A percentile compares a stretch with the other conserved stretches of the same genome.
Evolutionary conservation across 37 sponge, comb jelly and placozoan genomes (phyloP).

Genomic region (Halichondria panicea): DNA sequence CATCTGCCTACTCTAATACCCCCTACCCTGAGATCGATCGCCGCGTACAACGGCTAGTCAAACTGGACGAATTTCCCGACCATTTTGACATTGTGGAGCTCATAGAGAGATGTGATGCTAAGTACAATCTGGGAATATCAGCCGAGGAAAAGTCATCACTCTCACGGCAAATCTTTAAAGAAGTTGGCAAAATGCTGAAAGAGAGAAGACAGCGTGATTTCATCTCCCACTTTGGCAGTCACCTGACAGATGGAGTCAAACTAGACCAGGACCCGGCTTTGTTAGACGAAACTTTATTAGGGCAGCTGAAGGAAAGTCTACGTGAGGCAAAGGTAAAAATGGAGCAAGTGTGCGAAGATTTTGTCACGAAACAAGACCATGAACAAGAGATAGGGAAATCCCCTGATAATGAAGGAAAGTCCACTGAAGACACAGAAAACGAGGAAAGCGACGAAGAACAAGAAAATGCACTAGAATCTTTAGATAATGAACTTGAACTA

Average conservation of each 20-base stretch:
- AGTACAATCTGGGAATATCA: slow-evolving; percentile 42
- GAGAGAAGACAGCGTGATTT: slow-evolving; percentile 42
- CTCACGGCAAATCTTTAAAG: slow-evolving; percentile 58
- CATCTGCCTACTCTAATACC: slow-evolving; percentile 33
- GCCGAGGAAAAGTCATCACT: slow-evolving; percentile 20
- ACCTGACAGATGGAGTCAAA: slow-evolving; percentile 63
- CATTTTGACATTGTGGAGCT: slow-evolving; percentile 54
- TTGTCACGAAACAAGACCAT: slow-evolving; percentile 61
- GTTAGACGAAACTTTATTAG: slow-evolving; percentile 12
- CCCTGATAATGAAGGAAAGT: slow-evolving; percentile 10
- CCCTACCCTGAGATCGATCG: slow-evolving; percentile 60
- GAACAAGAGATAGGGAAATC: slow-evolving; percentile 15
- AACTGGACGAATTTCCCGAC: slow-evolving; percentile 72
- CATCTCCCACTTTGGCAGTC: slow-evolving; percentile 62
- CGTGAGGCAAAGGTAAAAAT: slow-evolving; percentile 43
- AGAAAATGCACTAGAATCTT: not conserved
- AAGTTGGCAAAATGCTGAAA: slow-evolving; percentile 64
- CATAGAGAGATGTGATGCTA: slow-evolving; percentile 54
- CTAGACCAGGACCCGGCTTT: slow-evolving; percentile 60
- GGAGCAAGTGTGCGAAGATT: slow-evolving; percentile 50
- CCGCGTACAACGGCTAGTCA: slow-evolving; percentile 45
- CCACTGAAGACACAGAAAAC: slow-evolving; percentile 1
- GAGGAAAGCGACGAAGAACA: slow-evolving; percentile 13
- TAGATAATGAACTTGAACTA: not conserved
- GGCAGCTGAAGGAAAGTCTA: slow-evolving; percentile 19